These are phyloP conservation scores for Teleopsis dalmanni DNA, from an alignment of 1,140 invertebrate genomes.

Conservation along the genomic window DNA sequence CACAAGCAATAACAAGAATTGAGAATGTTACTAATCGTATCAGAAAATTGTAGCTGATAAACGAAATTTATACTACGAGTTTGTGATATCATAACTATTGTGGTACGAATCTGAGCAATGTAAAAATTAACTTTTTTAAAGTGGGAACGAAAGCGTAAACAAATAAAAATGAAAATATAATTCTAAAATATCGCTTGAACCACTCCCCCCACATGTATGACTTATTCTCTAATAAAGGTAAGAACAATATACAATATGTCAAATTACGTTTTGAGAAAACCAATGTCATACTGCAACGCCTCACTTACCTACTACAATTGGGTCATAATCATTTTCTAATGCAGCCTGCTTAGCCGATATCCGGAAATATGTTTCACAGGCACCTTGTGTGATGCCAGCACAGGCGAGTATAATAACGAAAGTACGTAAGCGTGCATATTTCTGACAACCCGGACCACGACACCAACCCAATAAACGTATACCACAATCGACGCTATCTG, in stretches of 20 bases:
- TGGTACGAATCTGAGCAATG: too few relatives aligned
- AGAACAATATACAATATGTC: not conserved
- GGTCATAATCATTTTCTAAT: slow-evolving; percentile 46
- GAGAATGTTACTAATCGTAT: too few relatives aligned
- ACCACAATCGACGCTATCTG: slow-evolving; percentile 55
- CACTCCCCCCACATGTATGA: too few relatives aligned
- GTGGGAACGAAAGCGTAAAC: too few relatives aligned
- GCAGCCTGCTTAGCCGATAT: slow-evolving; percentile 50
- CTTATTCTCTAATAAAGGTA: too few relatives aligned
- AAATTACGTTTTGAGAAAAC: not conserved
- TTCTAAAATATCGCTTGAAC: too few relatives aligned
- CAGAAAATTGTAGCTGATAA: too few relatives aligned
- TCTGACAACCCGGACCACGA: slow-evolving; percentile 48
- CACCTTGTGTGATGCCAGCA: slow-evolving; percentile 50
- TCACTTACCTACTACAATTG: slow-evolving; percentile 47
- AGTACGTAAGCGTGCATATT: slow-evolving; percentile 50
- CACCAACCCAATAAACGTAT: slow-evolving; percentile 50
- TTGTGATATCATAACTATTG: too few relatives aligned
- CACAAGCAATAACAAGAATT: too few relatives aligned
- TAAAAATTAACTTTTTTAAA: too few relatives aligned
- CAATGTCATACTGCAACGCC: not conserved
- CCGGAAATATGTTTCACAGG: slow-evolving; percentile 50
- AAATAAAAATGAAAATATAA: too few relatives aligned
- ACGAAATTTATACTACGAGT: too few relatives aligned
- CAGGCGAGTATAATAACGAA: slow-evolving; percentile 49